Evolutionary conservation across 2,888 invertebrate species (phyloP), one percentile per base, ranked within the genome.

Genomic region (Chymomyza caudatula): DNA sequence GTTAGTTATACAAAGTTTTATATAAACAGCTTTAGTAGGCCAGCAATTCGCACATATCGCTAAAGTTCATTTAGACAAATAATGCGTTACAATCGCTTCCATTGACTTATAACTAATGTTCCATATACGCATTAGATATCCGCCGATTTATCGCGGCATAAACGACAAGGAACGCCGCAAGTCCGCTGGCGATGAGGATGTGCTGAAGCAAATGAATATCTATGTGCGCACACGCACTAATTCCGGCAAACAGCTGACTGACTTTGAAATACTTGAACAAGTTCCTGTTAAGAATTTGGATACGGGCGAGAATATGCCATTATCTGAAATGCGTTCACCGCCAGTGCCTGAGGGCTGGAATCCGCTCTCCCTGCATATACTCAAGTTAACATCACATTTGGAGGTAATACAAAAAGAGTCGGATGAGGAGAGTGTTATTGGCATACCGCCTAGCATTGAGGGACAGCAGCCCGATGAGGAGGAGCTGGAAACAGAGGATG

Each of bases 291-390:
- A 95, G 87, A 95, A 95, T 91, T 91, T 95, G 66, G 95, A 95
- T 89, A 95, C 95, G 5, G 93, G 98, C 2, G 98, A 98, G 91
- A 93, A 96, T 77, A 95, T 98, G 79, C 97, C 98, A n/a, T 92
- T 98, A 67, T 97, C 97, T 88, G 95, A 96, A 83, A 98, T 98
- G 1, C 89, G 89, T 74, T 88, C 90, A 69, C 90, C 90, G 65
- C 90, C 90, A 61, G 89, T 90, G 71, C 90, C 90, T 51, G 98
- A 98, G 89, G 97, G 98, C 89, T 97, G 97, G 91, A 98, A 98
- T 92, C 98, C 98, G 3, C 92, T 98, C 65, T 97, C 97, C 19
- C 91, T 98, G 75, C 98, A 98, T 91, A 98, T 98, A 88, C 97
- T 98, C 94, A 92, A 97, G 67, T 92, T 97, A 64, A 97, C 97